A percentile compares a stretch with the other conserved stretches of the same genome.
Conservation (phyloP, 2,797 vertebrate genomes). For the Darevskia mixta region DNA sequence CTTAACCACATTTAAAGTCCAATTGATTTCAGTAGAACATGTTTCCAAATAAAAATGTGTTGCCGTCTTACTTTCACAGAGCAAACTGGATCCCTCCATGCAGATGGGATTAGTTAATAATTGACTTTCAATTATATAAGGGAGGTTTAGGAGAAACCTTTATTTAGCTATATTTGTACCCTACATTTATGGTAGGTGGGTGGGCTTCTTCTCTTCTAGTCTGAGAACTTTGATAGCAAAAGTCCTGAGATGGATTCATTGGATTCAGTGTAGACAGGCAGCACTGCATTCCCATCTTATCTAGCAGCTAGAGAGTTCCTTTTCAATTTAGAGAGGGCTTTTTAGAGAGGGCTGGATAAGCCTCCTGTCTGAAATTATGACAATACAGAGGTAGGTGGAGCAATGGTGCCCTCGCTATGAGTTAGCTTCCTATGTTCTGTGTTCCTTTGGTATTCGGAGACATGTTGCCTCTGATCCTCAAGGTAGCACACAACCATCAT, state of each 20-base stretch:
- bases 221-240: not conserved
- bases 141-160: not conserved
- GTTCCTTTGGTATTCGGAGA: not conserved
- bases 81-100: not conserved
- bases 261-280: conserved; percentile 25
- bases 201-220: not conserved
- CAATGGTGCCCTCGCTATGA: not conserved
- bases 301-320: not conserved
- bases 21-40: not conserved
- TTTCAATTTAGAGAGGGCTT: not conserved
- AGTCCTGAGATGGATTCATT: too few species aligned
- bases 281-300: not conserved
- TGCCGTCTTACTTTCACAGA: not conserved
- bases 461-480: not conserved
- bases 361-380: not conserved
- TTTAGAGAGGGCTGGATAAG: not conserved
- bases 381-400: not conserved
- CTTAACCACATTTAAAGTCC: not conserved
- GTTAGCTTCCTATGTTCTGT: not conserved
- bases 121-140: not conserved
- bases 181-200: not conserved
- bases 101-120: conserved; percentile 36
- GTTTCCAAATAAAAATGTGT: not conserved
- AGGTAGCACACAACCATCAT: not conserved
- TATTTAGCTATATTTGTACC: conserved; percentile 4